These are phyloP conservation scores for Gallirallus australis DNA, from an alignment of 2,797 vertebrate species.

Conservation along the genomic window DNA sequence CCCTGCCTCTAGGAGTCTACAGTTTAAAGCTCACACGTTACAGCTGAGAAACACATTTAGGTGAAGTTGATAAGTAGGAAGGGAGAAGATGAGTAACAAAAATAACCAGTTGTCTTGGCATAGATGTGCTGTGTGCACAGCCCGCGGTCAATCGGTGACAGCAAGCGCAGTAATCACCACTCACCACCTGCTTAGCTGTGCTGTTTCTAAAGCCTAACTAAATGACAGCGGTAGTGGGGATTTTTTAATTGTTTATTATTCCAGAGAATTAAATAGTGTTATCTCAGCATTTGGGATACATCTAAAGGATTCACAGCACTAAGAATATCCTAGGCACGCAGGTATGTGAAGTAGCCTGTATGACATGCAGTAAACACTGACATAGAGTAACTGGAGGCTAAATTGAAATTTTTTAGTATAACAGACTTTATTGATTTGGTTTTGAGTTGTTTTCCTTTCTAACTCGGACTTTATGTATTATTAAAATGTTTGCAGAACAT, in stretches of 20 bases:
- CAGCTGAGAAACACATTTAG: neutral
- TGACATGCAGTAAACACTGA: neutral
- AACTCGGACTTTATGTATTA: slow-evolving; percentile 40
- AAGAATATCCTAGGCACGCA: slow-evolving; percentile 33
- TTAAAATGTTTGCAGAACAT: slow-evolving; percentile 53
- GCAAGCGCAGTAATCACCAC: neutral
- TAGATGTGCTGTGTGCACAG: slow-evolving; percentile 27
- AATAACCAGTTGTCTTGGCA: slow-evolving; percentile 47
- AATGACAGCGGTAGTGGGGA: neutral
- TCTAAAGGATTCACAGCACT: slow-evolving; percentile 44
- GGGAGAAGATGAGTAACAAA: slow-evolving; percentile 36
- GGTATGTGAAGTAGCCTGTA: slow-evolving; percentile 17
- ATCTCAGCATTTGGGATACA: slow-evolving; percentile 35
- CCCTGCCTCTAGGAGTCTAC: neutral
- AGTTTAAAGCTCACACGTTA: neutral
- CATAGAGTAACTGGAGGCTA: slow-evolving; percentile 9
- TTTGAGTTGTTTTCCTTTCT: slow-evolving; percentile 44
- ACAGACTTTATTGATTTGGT: slow-evolving; percentile 13
- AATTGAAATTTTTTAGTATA: slow-evolving; percentile 22
- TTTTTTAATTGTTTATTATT: slow-evolving; percentile 50
- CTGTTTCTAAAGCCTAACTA: slow-evolving; percentile 45
- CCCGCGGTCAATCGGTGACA: slow-evolving; percentile 4
- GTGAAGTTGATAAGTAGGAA: slow-evolving; percentile 39
- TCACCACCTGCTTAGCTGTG: slow-evolving; percentile 54
- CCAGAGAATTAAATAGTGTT: neutral